A percentile compares a stretch with the other conserved stretches of the same genome.
phyloP scores from a whole-genome alignment of 2,113 vertebrate genomes.

The Coptodon bakossiorum region DNA sequence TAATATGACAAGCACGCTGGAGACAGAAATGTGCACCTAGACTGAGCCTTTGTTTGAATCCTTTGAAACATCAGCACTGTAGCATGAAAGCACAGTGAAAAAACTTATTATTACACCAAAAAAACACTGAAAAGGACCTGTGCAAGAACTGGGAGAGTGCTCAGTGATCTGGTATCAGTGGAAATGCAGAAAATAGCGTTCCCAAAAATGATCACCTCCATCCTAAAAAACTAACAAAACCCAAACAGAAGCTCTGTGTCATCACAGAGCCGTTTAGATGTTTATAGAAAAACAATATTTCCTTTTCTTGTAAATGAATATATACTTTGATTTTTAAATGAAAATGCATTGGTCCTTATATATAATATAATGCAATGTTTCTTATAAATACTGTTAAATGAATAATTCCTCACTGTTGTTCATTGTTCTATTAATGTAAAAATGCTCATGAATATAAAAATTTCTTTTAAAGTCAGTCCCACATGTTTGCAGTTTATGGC shows the following conservation, averaged over 20 bases:
- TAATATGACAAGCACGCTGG: neutral
- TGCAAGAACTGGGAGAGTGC: neutral
- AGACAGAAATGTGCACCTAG: neutral
- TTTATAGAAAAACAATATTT: neutral
- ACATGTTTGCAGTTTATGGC: too few species aligned
- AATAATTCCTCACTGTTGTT: too few species aligned
- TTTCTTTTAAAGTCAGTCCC: too few species aligned
- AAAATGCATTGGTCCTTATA: too few species aligned
- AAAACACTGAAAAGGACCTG: neutral
- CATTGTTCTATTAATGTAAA: too few species aligned
- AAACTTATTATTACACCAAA: neutral
- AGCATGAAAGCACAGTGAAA: neutral
- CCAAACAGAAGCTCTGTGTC: neutral
- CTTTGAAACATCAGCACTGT: neutral
- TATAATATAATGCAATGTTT: too few species aligned
- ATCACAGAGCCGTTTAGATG: neutral
- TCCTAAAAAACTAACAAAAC: neutral
- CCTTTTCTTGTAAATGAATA: too few species aligned
- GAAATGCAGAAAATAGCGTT: neutral
- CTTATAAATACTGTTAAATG: too few species aligned
- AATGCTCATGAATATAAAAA: too few species aligned
- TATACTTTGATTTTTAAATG: neutral
- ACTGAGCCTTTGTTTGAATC: neutral
- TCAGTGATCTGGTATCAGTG: neutral
- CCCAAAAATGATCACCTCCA: fast-evolving